Conservation (phyloP, 2,113 vertebrate genomes). For the Antigone vipio region DNA sequence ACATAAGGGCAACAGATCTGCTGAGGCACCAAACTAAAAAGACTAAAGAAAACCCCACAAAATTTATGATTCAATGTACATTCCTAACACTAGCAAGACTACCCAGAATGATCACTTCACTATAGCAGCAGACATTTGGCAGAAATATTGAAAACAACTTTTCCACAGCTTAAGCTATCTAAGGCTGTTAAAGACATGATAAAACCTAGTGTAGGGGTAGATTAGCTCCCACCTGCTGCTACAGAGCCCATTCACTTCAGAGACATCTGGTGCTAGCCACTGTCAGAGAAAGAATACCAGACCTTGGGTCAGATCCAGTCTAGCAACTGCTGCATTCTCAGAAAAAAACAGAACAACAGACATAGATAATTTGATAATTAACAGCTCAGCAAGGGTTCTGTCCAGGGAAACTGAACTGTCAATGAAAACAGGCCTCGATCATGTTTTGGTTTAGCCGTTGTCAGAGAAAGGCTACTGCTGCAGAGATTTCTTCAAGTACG, state of each 20-base stretch:
- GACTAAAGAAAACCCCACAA: neutral
- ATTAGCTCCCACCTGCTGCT: neutral
- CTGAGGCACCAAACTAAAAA: neutral
- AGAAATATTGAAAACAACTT: neutral
- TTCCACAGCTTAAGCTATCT: neutral
- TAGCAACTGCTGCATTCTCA: neutral
- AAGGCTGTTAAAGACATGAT: neutral
- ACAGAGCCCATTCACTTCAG: neutral
- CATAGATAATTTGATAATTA: neutral
- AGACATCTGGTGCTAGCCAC: neutral
- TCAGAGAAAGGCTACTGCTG: neutral
- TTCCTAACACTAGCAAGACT: neutral
- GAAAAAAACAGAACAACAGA: slow-evolving; percentile 1
- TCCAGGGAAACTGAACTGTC: neutral
- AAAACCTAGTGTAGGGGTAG: neutral
- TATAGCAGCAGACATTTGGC: neutral
- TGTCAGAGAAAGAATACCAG: neutral
- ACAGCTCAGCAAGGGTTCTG: neutral
- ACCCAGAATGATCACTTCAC: neutral
- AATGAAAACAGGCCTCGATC: neutral
- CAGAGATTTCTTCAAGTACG: neutral
- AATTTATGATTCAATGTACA: neutral
- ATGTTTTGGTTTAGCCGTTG: neutral
- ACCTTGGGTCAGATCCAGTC: neutral
- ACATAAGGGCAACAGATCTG: neutral